A percentile compares a stretch with the other conserved stretches of the same genome.
These are phyloP conservation scores for Erpobdella octoculata DNA, from an alignment of 2,888 invertebrate species.

Conservation along the genomic window DNA sequence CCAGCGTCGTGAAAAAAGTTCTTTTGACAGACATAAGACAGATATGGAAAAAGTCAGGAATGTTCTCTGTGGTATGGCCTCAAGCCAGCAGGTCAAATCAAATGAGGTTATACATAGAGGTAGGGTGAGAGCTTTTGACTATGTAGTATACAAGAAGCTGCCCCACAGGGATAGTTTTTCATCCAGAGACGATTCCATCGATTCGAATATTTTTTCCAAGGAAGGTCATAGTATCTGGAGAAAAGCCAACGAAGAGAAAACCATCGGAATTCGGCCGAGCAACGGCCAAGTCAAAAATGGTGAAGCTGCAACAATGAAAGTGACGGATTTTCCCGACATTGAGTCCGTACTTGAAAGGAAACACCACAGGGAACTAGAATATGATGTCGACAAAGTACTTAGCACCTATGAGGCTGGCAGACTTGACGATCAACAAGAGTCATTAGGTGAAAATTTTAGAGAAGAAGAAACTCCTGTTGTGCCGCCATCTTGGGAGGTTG, in stretches of 20 bases:
- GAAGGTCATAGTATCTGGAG: slow-evolving; percentile 19
- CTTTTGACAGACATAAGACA: neutral
- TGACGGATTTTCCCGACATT: neutral
- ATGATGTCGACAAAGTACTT: slow-evolving; percentile 5
- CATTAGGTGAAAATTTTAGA: too few species aligned
- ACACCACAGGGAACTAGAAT: neutral
- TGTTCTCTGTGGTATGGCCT: neutral
- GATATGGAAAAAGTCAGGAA: neutral
- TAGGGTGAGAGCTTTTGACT: slow-evolving; percentile 34
- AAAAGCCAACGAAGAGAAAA: slow-evolving; percentile 7
- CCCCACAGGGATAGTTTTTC: slow-evolving; percentile 49
- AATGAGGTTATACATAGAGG: slow-evolving; percentile 11
- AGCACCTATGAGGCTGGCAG: neutral
- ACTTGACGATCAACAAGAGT: too few species aligned
- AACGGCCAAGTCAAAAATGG: neutral
- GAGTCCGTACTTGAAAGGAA: neutral
- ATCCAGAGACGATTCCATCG: slow-evolving; percentile 50
- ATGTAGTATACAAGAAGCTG: slow-evolving; percentile 38
- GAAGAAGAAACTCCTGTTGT: too few species aligned
- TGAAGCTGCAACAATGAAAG: neutral
- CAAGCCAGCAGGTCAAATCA: slow-evolving; percentile 25
- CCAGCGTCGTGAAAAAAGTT: neutral
- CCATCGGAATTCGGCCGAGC: neutral
- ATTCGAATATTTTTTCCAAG: slow-evolving; percentile 41
- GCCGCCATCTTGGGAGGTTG: neutral